A percentile compares a stretch with the other conserved stretches of the same genome.
phyloP scores from a whole-genome alignment of 2,888 invertebrate genomes.

The Halictus quadricinctus region DNA sequence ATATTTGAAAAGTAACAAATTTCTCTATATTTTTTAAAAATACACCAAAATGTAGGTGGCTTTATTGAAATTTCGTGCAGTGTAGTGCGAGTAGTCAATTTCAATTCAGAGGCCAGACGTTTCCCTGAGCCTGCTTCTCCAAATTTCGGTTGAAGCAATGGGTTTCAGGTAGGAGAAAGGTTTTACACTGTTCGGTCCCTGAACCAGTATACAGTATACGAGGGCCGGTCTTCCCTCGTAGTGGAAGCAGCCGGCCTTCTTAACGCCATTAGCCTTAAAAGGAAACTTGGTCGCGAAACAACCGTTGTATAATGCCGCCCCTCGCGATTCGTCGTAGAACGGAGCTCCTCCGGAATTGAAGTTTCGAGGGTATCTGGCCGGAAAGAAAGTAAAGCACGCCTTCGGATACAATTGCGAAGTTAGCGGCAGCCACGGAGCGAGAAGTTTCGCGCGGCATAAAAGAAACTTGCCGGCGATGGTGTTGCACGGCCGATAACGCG shows the following conservation, averaged over 20 bases:
- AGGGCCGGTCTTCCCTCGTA: neutral
- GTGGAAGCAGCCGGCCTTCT: neutral
- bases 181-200: neutral
- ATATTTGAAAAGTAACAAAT: too few species aligned
- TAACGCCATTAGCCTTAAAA: slow-evolving; percentile 40
- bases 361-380: neutral
- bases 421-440: neutral
- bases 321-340: slow-evolving; percentile 3
- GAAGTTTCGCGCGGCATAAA: slow-evolving; percentile 7
- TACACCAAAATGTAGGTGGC: too few species aligned
- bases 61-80: too few species aligned
- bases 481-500: slow-evolving; percentile 3
- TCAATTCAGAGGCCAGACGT: neutral
- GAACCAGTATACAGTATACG: neutral
- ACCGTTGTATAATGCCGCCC: slow-evolving; percentile 44
- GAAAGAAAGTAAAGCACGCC: slow-evolving; percentile 18
- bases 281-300: slow-evolving; percentile 46
- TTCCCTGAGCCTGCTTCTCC: neutral
- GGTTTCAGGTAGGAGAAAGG: neutral
- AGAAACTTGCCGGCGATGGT: neutral
- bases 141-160: neutral
- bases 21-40: too few species aligned
- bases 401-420: slow-evolving; percentile 33
- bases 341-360: neutral
- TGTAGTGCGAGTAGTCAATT: neutral